Evolutionary conservation across 2,797 vertebrate species (phyloP), one percentile per base, ranked within the genome.

Genomic region (Ibycter americanus): DNA sequence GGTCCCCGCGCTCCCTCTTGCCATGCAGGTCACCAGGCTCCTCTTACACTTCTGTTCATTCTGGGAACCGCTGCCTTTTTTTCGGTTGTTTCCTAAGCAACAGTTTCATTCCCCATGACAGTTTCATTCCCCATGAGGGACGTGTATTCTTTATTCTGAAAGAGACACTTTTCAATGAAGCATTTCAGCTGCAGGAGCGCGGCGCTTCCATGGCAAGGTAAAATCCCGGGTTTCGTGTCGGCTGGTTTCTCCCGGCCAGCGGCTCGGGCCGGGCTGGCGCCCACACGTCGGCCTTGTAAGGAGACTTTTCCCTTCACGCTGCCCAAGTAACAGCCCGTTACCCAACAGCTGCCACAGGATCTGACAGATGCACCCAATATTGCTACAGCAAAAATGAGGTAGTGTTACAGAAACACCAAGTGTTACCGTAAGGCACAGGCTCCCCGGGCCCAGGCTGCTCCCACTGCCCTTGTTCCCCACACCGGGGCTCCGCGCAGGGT

Each of bases 281-380:
- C 93, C n/a, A n/a, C n/a, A n/a, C n/a, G n/a, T n/a, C 52, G 11
- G 32, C 92, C 89, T 95, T 93, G 87, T 83, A 94, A 63, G 72
- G 83, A n/a, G 32, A 68, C 71, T 83, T 80, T 85, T 71, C 38
- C 61, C 52, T 62, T 73, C 76, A 47, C 27, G 2, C 26, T 23
- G 49, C 15, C 31, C 55, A 36, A 90, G 62, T n/a, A 77, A 42
- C 32, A 61, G 38, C 32, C 82, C 44, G 12, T 46, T 78, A 46
- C 62, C 73, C 22, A 65, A 49, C 86, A 93, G 93, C 96, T 95
- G 90, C 44, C 71, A 8, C 0, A 44, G 78, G 74, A 59, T 56
- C 90, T 56, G 73, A 87, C 95, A 95, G 83, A 93, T 55, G 74
- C 66, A 82, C 42, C 31, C 9, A 11, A 38, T 58, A n/a, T 26